Evolutionary conservation across 2,113 vertebrate genomes (phyloP), one percentile per base, ranked within the genome.

Genomic region (Proteles cristata): DNA sequence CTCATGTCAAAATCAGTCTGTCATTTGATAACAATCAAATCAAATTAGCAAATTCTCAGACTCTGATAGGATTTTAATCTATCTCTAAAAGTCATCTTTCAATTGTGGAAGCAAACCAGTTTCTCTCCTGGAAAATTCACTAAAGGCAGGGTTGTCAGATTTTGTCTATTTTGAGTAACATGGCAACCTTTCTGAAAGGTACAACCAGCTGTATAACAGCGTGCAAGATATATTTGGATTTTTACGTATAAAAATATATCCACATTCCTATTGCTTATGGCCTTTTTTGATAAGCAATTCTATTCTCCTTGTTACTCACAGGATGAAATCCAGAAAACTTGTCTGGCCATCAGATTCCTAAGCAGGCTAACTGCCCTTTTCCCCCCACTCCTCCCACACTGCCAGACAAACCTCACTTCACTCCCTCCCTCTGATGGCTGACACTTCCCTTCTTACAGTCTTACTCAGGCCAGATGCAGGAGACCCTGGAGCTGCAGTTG

Each of bases 111-210:
- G 68, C 68, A 93, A 96, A 79, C 33, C 35, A 96, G 2, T 33
- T 84, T 88, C 92, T 94, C 84, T 48, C 48, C 65, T 90, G 66
- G 71, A 97, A 97, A 97, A 94, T 87, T 74, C 81, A 80, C 50
- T 25, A 33, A 71, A 85, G 1, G 4, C 43, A 88, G 53, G 23
- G 35, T 92, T 93, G 69, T 94, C 53, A 85, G 63, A 83, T 39
- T 73, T 4, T 87, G 23, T 80, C 84, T 97, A 88, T 95, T 97
- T 69, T 94, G 53, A 96, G 74, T 61, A 80, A 84, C 25, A 28
- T 23, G 73, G 25, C 53, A 92, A 87, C 28, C 23, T 95, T 96
- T 94, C 77, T 88, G 43, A 95, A 96, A 97, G 65, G 63, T 79
- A 88, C n/a, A 48, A 9, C 35, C 73, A 86, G 31, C 35, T 87